Conservation (phyloP, 2,113 vertebrate species). For the Cynocephalus volans region DNA sequence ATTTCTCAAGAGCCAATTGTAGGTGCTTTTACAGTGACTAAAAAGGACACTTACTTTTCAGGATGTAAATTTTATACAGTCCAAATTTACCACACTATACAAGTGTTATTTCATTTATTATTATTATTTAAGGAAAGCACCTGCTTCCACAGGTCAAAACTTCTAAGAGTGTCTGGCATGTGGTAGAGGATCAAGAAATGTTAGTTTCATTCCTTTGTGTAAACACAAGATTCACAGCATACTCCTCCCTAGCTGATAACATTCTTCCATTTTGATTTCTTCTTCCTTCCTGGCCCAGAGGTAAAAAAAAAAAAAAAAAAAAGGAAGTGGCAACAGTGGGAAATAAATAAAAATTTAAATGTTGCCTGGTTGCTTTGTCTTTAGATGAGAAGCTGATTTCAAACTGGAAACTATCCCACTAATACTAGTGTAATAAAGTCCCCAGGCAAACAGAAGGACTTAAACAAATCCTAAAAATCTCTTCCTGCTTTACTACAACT, state of each 20-base stretch:
- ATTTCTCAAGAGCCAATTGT: constrained; percentile 23
- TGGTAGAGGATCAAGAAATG: neutral
- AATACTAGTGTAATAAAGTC: constrained; percentile 43
- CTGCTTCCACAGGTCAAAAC: neutral
- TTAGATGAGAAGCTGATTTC: neutral
- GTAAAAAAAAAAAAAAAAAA: constrained; percentile 6
- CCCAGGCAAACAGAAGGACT: constrained; percentile 20
- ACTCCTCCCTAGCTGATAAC: neutral
- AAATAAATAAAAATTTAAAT: constrained; percentile 50
- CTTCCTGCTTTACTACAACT: neutral
- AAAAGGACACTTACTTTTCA: neutral
- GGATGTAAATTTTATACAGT: neutral
- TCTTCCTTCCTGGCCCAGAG: neutral
- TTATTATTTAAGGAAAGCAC: neutral
- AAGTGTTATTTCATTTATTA: neutral
- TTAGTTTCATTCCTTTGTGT: neutral
- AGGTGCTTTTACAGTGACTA: neutral
- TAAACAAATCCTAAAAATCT: constrained; percentile 54
- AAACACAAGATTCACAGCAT: neutral
- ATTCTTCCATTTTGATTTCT: constrained; percentile 6
- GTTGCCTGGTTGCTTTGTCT: neutral
- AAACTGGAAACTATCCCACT: constrained; percentile 12
- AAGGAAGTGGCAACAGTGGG: neutral
- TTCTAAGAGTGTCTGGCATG: neutral
- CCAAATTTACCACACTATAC: neutral